Base-by-base conservation (phyloP, 2,888 invertebrate genomes). In the Lissocephala sabroskyi region DNA sequence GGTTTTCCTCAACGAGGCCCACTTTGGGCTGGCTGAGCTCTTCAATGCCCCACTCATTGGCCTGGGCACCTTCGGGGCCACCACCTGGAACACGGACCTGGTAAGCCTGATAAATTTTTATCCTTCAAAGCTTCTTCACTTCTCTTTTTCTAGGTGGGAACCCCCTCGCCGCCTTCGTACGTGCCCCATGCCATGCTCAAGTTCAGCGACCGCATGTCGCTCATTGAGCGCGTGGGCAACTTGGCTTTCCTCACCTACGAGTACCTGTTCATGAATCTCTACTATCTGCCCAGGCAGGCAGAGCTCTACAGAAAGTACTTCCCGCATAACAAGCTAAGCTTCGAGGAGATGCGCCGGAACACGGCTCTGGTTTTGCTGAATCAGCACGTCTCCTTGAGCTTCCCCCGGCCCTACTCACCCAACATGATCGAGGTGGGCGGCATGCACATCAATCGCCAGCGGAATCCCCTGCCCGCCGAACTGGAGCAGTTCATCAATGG, bases 391-490 rank as follows among this genome's bases (percentile, higher is more conserved):
- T 81, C 81, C 0, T 56, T 84, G 4, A 75, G 78, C 17, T 79
- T 62, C 41, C 77, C 84, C 0, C 75, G 83, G 1, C 84, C 85
- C 1, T 82, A 83, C 51, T 58, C 82, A 2, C 82, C 84, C 13
- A 85, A 84, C 55, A 83, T 84, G 73, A 79, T 85, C 28, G 84
- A 85, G 45, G 81, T 85, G 5, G 85, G 84, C 1, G 85, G 85
- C 18, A 70, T 85, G 71, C 85, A 84, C 41, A 78, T 85, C n/a
- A 80, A 83, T 49, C 70, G 75, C 0, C 56, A 78, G 13, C 58
- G 63, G 1, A 67, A 68, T 6, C 75, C 81, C 1, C 51, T 85
- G 41, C 83, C 85, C 0, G 51, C 48, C 32, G 81, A 85, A 26
- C 75, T 86, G 6, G 71, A 84, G 45, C 58, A 73, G 13, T 86